Evolutionary conservation across 1,140 invertebrate genomes (phyloP), one percentile per base, ranked within the genome.

Genomic region (Sinella curviseta): DNA sequence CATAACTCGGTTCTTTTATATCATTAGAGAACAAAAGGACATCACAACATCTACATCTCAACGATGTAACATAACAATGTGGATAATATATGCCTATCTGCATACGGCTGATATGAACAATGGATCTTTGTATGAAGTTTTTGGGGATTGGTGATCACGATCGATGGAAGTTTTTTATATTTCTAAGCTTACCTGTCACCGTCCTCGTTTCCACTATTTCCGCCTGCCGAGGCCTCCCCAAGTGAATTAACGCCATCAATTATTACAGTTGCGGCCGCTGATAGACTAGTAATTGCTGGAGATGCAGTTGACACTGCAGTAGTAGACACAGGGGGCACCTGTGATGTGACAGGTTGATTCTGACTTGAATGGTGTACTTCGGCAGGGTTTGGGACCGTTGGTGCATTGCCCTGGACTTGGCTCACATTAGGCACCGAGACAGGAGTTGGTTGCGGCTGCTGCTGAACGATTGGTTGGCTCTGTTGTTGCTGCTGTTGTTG

Each of bases 181-280:
- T 12, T 48, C n/a, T n/a, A n/a, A 20, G 31, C 76, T 76, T 78
- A 83, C 82, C 82, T 83, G 65, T 83, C 82, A 31, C 82, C 80
- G 16, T 83, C 82, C 28, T 83, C 82, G 30, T 36, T 39, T 48
- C 24, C 39, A 39, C 2, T 31, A 3, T 12, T 33, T 16, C 65
- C 31, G 8, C 28, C 74, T 36, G 35, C 36, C 39, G 2, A 14
- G 1, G 74, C 34, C 35, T 75, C 74, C 17, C 24, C 24, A 17
- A 75, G 35, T 16, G 74, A 75, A 26, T 54, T 75, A 24, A 75
- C 39, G 14, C 74, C 74, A 48, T 75, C 74, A 4, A 75, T 54
- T 4, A 75, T 75, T 2, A 75, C 39, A 8, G 74, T 75, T n/a
- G 74, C 74, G 17, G 74, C 74, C 3, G 74, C 74, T 39, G 74